These are phyloP conservation scores for Gulo gulo DNA, from an alignment of 2,113 vertebrate genomes.

Conservation along the genomic window DNA sequence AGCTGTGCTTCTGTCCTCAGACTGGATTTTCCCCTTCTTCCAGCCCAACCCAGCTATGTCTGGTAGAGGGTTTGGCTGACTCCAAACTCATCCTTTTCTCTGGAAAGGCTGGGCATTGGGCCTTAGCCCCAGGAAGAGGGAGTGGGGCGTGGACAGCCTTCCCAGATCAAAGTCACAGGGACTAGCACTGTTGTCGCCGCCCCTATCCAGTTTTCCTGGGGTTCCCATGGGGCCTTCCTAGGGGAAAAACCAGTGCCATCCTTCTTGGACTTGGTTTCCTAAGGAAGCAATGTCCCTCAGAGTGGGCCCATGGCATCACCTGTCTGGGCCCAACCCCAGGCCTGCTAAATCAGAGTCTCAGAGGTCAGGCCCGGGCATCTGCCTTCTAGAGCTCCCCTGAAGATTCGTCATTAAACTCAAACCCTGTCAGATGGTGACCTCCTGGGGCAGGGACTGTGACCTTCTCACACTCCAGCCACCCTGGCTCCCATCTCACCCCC, in stretches of 20 bases:
- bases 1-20: neutral
- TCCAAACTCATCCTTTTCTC: neutral
- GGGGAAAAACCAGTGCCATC: neutral
- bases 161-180: neutral
- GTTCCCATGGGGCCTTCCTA: neutral
- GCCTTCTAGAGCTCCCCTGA: neutral
- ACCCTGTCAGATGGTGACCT: neutral
- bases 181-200: neutral
- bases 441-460: neutral
- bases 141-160: neutral
- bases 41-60: neutral
- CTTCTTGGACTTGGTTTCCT: neutral
- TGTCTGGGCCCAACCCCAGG: neutral
- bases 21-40: constrained; percentile 31
- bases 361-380: neutral
- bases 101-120: neutral
- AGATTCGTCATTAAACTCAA: neutral
- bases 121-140: neutral
- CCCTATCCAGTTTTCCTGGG: neutral
- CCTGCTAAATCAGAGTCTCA: neutral
- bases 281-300: neutral
- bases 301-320: neutral
- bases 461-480: neutral
- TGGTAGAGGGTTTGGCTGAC: neutral
- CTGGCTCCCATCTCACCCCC: neutral